Evolutionary conservation across 2,888 invertebrate genomes (phyloP), one percentile per base, ranked within the genome.

Genomic region (Melipona beecheii): DNA sequence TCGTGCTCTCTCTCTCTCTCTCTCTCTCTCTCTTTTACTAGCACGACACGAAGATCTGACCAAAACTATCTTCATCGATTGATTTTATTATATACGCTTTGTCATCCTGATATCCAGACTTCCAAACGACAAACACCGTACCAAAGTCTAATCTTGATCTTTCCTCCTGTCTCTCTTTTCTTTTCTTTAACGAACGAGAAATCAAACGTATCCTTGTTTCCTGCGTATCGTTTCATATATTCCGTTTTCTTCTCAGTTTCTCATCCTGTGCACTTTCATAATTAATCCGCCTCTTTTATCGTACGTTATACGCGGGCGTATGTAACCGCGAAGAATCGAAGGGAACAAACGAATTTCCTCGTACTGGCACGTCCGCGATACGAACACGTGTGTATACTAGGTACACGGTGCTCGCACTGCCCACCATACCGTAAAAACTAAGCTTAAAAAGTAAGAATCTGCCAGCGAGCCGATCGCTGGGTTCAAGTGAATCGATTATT

Each of bases 391-490:
- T 43, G 43, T 43, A 11, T 43, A 43, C 9, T 43, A 43, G 43
- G 70, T 66, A 54, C 66, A 75, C 81, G 84, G 49, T 64, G 52
- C 68, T 66, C 66, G 62, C 80, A 86, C 86, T 83, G 87, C 78
- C 9, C 86, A 86, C 77, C 82, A 76, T 86, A 76, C 72, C 85
- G 77, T 86, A 78, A 87, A 36, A 88, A 83, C 86, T 90, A 90
- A 84, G 86, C 90, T 91, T 89, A 91, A 87, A 87, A 88, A 88
- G 84, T 89, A 90, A 90, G 87, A 60, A 88, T 36, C 27, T 76
- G 81, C 84, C 87, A 79, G 89, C 83, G 79, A 62, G 56, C 75
- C 78, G 82, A 65, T 79, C 88, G 82, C 89, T 85, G 87, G 86
- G 75, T 77, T 58, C 66, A 87, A 89, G 88, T 90, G 86, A 90